Percentiles rank a stretch among this genome's conserved stretches.
phyloP scores from a whole-genome alignment of 1,140 invertebrate genomes.

The Nylanderia fulva region DNA sequence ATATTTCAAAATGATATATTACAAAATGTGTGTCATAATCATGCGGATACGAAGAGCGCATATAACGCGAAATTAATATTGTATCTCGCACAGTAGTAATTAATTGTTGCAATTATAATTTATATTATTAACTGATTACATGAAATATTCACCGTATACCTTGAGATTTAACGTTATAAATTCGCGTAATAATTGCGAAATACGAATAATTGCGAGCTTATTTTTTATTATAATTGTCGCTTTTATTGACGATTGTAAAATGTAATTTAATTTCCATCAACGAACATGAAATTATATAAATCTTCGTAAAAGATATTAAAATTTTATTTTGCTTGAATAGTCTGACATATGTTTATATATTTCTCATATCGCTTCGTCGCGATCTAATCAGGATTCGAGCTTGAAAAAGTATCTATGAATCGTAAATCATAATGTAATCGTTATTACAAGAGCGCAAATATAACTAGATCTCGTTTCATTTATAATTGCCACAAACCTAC shows the following conservation, averaged over 20 bases:
- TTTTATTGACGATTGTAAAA: background rate
- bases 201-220: slow-evolving; percentile 1
- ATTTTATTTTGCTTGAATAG: background rate
- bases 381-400: background rate
- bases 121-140: slow-evolving; percentile 9
- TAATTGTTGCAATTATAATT: slow-evolving; percentile 28
- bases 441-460: background rate
- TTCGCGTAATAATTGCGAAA: slow-evolving; percentile 1
- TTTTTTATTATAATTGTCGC: background rate
- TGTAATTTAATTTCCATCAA: background rate
- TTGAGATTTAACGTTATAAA: slow-evolving; percentile 19
- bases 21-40: background rate
- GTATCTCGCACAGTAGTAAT: background rate
- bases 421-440: background rate
- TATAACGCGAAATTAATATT: slow-evolving; percentile 15
- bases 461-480: background rate
- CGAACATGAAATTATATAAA: slow-evolving; percentile 1
- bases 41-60: background rate
- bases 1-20: no score
- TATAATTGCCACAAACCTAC: no score
- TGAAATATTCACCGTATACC: slow-evolving; percentile 20
- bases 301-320: background rate
- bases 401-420: background rate
- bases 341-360: background rate
- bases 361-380: background rate